Evolutionary conservation across 2,113 vertebrate genomes (phyloP).

Genomic region (Lampris megalopsis): DNA sequence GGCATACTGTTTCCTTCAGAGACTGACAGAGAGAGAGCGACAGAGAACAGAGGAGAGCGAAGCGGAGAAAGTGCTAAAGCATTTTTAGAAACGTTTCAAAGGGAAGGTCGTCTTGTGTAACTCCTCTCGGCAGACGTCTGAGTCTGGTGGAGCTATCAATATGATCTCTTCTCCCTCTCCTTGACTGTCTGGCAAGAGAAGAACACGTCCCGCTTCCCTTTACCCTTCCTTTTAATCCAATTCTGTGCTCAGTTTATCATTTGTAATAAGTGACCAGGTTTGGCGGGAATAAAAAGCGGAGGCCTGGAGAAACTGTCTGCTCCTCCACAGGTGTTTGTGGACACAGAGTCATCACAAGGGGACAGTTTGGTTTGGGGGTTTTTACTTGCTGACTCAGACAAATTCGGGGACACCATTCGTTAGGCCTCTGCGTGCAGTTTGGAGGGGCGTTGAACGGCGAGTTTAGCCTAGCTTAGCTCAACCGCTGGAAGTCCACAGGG

Average conservation of each 20-base stretch:
- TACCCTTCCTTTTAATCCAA: conserved; percentile 1
- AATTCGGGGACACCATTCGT: too few species aligned
- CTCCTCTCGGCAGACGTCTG: not conserved
- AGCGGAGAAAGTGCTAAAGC: conserved; percentile 26
- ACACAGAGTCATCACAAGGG: not conserved
- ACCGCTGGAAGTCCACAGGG: too few species aligned
- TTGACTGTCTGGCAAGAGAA: conserved; percentile 45
- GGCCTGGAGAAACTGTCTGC: conserved; percentile 28
- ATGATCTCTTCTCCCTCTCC: conserved; percentile 13
- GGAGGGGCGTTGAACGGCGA: too few species aligned
- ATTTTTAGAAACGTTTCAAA: conserved; percentile 15
- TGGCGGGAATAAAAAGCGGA: conserved; percentile 11
- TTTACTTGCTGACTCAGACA: too few species aligned
- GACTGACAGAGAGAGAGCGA: conserved; percentile 25
- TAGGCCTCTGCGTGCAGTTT: too few species aligned
- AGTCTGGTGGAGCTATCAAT: conserved; percentile 19
- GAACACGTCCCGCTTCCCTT: conserved; percentile 21
- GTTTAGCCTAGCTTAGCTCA: too few species aligned
- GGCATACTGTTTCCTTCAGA: conserved; percentile 17
- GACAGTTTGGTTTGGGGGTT: too few species aligned
- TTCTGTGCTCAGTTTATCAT: too few species aligned
- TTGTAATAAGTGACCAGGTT: too few species aligned
- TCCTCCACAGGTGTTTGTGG: conserved; percentile 18
- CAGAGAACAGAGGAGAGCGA: conserved; percentile 24
- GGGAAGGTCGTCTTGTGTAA: not conserved